A percentile compares a stretch with the other conserved stretches of the same genome.
phyloP scores from a whole-genome alignment of 2,888 invertebrate species.

The Brachynemurus nebulosus region DNA sequence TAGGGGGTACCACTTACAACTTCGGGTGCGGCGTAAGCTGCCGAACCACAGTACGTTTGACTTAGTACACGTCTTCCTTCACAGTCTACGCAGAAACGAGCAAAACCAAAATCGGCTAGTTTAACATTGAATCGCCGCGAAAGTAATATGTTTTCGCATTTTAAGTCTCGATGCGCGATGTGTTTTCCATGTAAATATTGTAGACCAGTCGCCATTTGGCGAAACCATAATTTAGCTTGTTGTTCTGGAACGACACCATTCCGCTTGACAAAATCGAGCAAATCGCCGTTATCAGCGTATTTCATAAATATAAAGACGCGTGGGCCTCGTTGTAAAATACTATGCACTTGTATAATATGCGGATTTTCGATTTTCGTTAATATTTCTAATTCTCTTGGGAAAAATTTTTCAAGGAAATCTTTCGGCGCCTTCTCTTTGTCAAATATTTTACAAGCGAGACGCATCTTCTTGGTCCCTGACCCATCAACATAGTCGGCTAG shows the following conservation, averaged over 20 bases:
- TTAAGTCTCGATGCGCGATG: slow-evolving; percentile 83
- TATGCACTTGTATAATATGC: slow-evolving; percentile 80
- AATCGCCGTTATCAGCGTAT: slow-evolving; percentile 80
- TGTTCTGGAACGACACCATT: slow-evolving; percentile 64
- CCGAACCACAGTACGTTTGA: slow-evolving; percentile 90
- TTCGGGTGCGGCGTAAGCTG: slow-evolving; percentile 93
- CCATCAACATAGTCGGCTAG: slow-evolving; percentile 69
- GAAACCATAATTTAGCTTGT: slow-evolving; percentile 71
- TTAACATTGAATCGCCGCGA: slow-evolving; percentile 80
- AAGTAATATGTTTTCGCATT: slow-evolving; percentile 81
- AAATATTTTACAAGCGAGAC: slow-evolving; percentile 81
- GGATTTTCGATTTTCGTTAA: slow-evolving; percentile 80
- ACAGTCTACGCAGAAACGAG: slow-evolving; percentile 61
- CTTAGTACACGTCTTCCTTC: slow-evolving; percentile 66
- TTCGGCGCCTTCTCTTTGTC: slow-evolving; percentile 77
- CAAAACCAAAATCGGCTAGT: slow-evolving; percentile 89
- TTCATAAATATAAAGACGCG: slow-evolving; percentile 85
- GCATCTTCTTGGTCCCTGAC: slow-evolving; percentile 53
- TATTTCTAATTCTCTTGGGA: slow-evolving; percentile 85
- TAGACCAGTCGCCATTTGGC: slow-evolving; percentile 71
- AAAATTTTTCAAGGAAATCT: slow-evolving; percentile 85
- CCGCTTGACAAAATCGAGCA: slow-evolving; percentile 69
- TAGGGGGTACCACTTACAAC: slow-evolving; percentile 81
- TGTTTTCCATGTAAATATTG: slow-evolving; percentile 73
- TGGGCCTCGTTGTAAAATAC: slow-evolving; percentile 68